Evolutionary conservation across 2,888 invertebrate species (phyloP), one percentile per base, ranked within the genome.

Genomic region (Cryptus viduatorius): DNA sequence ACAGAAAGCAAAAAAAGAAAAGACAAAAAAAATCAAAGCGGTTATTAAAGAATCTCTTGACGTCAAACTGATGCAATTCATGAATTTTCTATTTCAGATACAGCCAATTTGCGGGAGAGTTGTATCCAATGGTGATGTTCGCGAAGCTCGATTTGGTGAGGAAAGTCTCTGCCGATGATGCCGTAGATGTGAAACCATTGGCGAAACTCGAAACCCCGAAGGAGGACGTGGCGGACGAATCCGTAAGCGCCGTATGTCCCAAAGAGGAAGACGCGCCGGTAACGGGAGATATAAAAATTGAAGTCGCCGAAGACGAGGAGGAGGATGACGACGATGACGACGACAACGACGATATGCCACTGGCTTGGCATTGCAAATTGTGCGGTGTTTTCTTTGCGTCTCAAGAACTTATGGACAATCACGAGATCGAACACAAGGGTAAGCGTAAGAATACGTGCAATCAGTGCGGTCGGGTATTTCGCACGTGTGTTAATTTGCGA

Each of bases 21-120:
- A 81, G 24, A 84, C 56, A 24, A 56, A 69, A 81, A 75, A 64
- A 72, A 50, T 71, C 48, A 86, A 87, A 79, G 82, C 76, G 59
- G 71, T 83, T 68, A 78, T 65, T 61, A 79, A 76, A 79, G 71
- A 79, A 79, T 46, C 50, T 76, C 75, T 67, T 68, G 53, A 31
- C 79, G 76, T 42, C 85, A 87, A 88, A 91, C 91, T 91, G 88
- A 92, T 90, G 89, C 88, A 89, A 87, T 87, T 88, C 81, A 89
- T 90, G 87, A 90, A 90, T 92, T 92, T 91, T 89, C 88, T 81
- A 91, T 93, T 93, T 89, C 93, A 93, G 93, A 89, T 93, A 89
- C 90, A 87, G 78, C 86, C 91, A 89, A 79, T 90, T 88, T 82
- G 76, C 91, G 86, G 92, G 90, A 86, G 91, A 86, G 46, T 91